Evolutionary conservation across 2,888 invertebrate species (phyloP), one percentile per base, ranked within the genome.

Genomic region (Luperina testacea): DNA sequence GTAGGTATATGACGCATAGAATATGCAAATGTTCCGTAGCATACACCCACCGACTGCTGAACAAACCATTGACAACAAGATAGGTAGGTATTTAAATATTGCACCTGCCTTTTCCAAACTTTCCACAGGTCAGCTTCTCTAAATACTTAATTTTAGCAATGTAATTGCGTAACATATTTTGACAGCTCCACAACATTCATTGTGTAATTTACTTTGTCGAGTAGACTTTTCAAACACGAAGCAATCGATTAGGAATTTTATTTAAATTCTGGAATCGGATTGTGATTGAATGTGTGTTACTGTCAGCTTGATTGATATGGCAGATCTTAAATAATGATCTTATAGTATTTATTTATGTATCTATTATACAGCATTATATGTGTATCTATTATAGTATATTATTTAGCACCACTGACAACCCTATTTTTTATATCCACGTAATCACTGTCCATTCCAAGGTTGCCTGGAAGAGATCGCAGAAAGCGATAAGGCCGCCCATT

Each of bases 1-100:
- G 20, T 51, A 5, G 7, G 32, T 2, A 32, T 32, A 53, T 83
- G 82, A 83, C 81, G 82, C 71, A 80, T 63, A 53, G 32, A 20
- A 17, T 15, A 61, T 78, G 71, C 57, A 57, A 83, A 83, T 81
- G 45, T 27, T 77, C 27, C 11, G 61, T n/a, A n/a, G 24, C 42
- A 38, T 38, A 67, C 53, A n/a, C 45, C 48, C 38, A 74, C 57
- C 5, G 42, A 32, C 15, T 20, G 42, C 9, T 59, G 64, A 64
- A 59, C 42, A 24, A 42, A 38, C 32, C 45, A 57, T 69, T 67
- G 17, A 82, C 3, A 59, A 27, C 13, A 24, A 24, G n/a, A 11
- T 20, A 24, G 51, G 69, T 48, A 20, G 3, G 48, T 69, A 17
- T n/a, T 67, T 5, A 42, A 67, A 42, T 42, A 15, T 9, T 8